Base-by-base conservation (phyloP, 2,888 invertebrate species). In the Helicoverpa assulta region DNA sequence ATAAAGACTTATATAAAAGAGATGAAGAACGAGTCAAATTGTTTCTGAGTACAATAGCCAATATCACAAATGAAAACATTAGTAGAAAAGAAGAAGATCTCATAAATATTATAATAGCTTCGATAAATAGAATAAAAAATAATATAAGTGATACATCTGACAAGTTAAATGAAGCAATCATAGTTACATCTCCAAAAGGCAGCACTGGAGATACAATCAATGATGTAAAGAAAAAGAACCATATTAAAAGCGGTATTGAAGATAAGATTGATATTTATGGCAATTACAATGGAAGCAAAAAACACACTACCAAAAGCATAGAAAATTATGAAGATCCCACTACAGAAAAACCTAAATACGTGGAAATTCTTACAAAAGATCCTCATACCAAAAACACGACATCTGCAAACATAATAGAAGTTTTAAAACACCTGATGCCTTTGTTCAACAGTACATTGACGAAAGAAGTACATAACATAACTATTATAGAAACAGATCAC, bases 31-130 rank as follows among this genome's bases (percentile, higher is more conserved):
- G 97, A 96, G 91, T 97, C 91, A 83, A 95, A 92, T 73, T 96
- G 95, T 86, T 97, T 50, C 68, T 94, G 12, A 91, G 96, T 85
- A 93, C 96, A 43, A 96, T 96, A 93, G 97, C 97, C 91, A 94
- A 96, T 90, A 86, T 92, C 1, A 89, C 91, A 21, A 88, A 89
- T 59, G 88, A 87, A 43, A 89, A 89, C 57, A 83, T 86, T 5
- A 89, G 92, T 65, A 86, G 85, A 70, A 88, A 88, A 52, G 91
- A 95, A 82, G 94, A 94, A 67, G 91, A 93, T 74, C 78, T 95
- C 67, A 90, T 95, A 2, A 92, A 94, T 67, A 88, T 91, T 70
- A 95, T 95, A 4, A 95, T 95, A 57, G 93, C 91, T 54, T 94
- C 95, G 33, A 95, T 95, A 53, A 94, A 94, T 78, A 91, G 89